phyloP scores from a whole-genome alignment of 2,797 vertebrate species.

The Aphelocoma californica region DNA sequence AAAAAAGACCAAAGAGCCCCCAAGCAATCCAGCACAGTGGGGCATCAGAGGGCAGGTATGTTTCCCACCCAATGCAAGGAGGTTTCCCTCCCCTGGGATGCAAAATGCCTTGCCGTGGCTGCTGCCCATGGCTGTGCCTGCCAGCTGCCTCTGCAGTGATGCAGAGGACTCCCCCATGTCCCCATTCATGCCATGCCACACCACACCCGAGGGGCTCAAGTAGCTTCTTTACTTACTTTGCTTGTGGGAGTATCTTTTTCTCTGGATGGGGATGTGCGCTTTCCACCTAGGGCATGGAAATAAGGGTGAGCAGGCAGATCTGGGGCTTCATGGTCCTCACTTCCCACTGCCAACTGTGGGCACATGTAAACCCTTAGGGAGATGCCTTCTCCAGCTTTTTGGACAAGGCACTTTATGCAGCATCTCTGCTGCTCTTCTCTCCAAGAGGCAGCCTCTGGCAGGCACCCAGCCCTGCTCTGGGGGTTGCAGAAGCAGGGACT shows the following conservation, averaged over 20 bases:
- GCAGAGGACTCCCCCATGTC: fast-evolving
- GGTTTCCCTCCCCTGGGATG: fast-evolving
- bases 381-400: not conserved
- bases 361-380: fast-evolving
- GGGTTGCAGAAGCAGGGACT: not conserved
- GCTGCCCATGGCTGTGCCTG: fast-evolving
- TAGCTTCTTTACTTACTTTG: constrained; percentile 25
- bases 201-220: fast-evolving
- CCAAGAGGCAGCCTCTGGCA: fast-evolving
- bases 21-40: fast-evolving
- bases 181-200: fast-evolving
- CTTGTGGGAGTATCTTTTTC: not conserved
- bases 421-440: not conserved
- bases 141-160: fast-evolving
- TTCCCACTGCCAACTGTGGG: fast-evolving
- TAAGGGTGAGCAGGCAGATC: not conserved
- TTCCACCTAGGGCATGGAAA: not conserved
- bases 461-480: not conserved
- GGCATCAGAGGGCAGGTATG: not conserved
- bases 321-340: not conserved
- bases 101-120: not conserved
- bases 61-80: not conserved
- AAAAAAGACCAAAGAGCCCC: not conserved
- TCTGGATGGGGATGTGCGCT: not conserved
- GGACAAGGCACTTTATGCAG: not conserved